Base-by-base conservation (phyloP, 2,113 vertebrate genomes). In the Tetrax tetrax region DNA sequence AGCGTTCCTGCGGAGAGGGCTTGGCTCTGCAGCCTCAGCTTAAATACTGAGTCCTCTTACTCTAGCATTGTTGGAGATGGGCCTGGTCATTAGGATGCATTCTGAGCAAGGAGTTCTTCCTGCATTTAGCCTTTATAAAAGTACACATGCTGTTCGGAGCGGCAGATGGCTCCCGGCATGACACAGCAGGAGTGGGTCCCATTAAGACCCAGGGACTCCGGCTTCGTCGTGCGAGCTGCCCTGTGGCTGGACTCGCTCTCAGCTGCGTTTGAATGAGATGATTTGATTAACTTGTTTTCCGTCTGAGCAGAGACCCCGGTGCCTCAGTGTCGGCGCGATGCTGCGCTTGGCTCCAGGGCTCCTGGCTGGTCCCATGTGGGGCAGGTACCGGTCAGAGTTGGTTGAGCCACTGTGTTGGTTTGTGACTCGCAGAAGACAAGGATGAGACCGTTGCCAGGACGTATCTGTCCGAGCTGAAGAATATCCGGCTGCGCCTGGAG, bases 391-490 rank as follows among this genome's bases (percentile, higher is more conserved):
- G 0, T 65, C 2, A 2, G 18, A 2, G 53, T n/a, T 51, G 56
- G 41, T 50, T 94, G 82, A 84, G 76, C 81, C 54, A 83, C 64
- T 81, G 41, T 71, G 85, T 89, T 2, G 84, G 21, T 77, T 96
- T 94, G 8, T 93, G 25, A 16, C 54, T 81, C 48, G 41, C 98
- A 99, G 99, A 98, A 93, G 99, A 99, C 96, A 99, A 99, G 96
- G 99, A 99, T 13, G 99, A 99, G 98, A 99, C 98, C 0, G 80
- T 98, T 3, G 99, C 99, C 84, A 98, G 98, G 70, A 98, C 98
- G 0, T 99, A 98, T 50, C 98, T 99, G 88, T 99, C 99, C 0
- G 99, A 99, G 96, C 98, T 99, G 75, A 98, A 98, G 96, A 98
- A 98, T 83, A 98, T 99, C 94, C 97, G 95, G 8, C 98, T 99